Base-by-base conservation (phyloP, 2,797 vertebrate species). In the Alauda arvensis region DNA sequence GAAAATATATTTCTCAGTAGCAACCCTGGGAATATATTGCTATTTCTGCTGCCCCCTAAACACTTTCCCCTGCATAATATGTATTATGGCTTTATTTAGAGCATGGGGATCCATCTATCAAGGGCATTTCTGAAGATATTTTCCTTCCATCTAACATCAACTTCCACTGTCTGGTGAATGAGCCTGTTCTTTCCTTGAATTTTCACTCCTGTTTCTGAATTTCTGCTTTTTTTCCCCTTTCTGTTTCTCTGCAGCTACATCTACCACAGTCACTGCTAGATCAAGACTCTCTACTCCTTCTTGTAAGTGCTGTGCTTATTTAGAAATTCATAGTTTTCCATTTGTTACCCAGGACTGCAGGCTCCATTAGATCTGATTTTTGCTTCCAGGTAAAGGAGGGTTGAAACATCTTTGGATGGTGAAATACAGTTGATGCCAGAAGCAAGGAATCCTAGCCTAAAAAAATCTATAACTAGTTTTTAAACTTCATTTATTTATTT, bases 51-150 rank as follows among this genome's bases (percentile, higher is more conserved):
- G 24, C 25, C 17, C 62, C 46, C 60, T 93, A 70, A 66, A 69
- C n/a, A 77, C n/a, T 63, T 90, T 82, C 52, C 42, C 52, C 23
- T 62, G 31, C 45, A 28, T 72, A 74, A 76, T 75, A 45, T 26
- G 18, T 48, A 70, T 88, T 78, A 87, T 33, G 48, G 48, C 46
- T 92, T 88, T 69, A 78, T 87, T 91, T 90, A 74, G 80, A 92
- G 43, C 42, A 60, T 42, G 31, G 16, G 14, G 24, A 82, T 87
- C 48, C 70, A 86, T 70, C n/a, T 79, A 21, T 71, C 66, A 87
- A 69, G 52, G n/a, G 14, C 31, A 76, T 90, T 94, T 91, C 83
- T 85, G 76, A 90, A 82, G 31, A 42, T 84, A 69, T 81, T 94
- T 80, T 89, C 42, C 40, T 85, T 91, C 65, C 28, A 72, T 88